Base-by-base conservation (phyloP, 2,888 invertebrate genomes). In the Papilio protenor region DNA sequence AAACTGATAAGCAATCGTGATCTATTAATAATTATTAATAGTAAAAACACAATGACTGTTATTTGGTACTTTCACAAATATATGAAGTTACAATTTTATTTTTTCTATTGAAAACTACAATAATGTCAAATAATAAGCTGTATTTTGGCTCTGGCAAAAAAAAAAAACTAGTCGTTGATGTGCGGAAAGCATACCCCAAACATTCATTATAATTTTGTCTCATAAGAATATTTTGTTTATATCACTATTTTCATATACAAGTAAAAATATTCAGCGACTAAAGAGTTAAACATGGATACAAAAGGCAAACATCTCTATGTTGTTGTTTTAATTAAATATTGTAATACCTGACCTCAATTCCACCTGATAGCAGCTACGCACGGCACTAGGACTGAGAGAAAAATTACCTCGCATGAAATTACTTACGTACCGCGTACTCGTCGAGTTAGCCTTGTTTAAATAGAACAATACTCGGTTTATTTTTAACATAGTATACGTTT, bases 381-480 rank as follows among this genome's bases (percentile, higher is more conserved):
- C 75, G 77, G 52, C 70, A 74, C 40, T 27, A 21, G 74, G 59
- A 40, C 77, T 77, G 59, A 45, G 77, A 74, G 74, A 74, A 70
- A 74, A 74, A 59, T 69, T 74, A 70, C 69, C 57, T 74, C 52
- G 40, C 57, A 72, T 52, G 40, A 21, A 21, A 72, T 49, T 72
- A 64, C 21, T 45, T 59, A 76, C 64, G 33, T 61, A 59, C 47
- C 12, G 12, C 21, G 21, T 64, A n/a, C 64, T 52, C 49, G 33
- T 27, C 10, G 49, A 33, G 12, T 57, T 73, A 33, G n/a, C 33
- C 52, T 55, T 72, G 52, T 52, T 72, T 55, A 72, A 52, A 72
- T 72, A 52, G 23, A 18, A 45, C n/a, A 69, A 66, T 21, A 12
- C 12, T 45, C 0, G 12, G 21, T 45, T 69, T 69, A 40, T 66